Percentiles rank a stretch among this genome's conserved stretches.
Evolutionary conservation across 2,113 vertebrate species (phyloP).

Genomic region (Dasyornis broadbenti): DNA sequence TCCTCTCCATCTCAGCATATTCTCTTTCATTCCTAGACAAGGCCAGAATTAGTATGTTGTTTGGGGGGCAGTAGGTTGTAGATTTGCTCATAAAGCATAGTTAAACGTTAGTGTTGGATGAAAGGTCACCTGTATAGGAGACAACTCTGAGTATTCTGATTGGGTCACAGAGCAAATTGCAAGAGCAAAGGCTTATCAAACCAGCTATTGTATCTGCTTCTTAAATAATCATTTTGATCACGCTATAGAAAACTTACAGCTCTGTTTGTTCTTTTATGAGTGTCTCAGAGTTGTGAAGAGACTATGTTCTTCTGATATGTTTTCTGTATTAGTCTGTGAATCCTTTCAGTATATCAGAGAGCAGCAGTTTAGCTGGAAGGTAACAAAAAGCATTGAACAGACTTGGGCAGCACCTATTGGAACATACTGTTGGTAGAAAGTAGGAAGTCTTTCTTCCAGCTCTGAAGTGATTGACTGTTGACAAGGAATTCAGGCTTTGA

Average conservation of each 20-base stretch:
- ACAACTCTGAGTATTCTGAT: background rate
- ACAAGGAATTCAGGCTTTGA: background rate
- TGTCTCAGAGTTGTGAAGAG: background rate
- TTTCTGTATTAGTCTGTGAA: background rate
- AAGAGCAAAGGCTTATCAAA: background rate
- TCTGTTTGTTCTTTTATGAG: background rate
- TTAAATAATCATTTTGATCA: background rate
- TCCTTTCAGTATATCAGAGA: background rate
- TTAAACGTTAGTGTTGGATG: background rate
- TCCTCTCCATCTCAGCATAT: rapidly evolving
- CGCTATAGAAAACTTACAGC: background rate
- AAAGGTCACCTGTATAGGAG: background rate
- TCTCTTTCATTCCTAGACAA: background rate
- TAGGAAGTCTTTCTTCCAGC: background rate
- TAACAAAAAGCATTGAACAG: background rate
- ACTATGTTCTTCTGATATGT: background rate
- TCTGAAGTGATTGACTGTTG: background rate
- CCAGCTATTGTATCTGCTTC: background rate
- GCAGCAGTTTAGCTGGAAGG: background rate
- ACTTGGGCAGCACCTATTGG: background rate
- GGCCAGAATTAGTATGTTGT: background rate
- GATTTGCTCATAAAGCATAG: background rate
- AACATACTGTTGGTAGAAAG: background rate
- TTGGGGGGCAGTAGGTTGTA: background rate
- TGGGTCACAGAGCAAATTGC: background rate